Percentiles rank a stretch among this genome's conserved stretches.
Conservation (phyloP, 2,888 invertebrate genomes). For the Venustoraphidia nigricollis region DNA sequence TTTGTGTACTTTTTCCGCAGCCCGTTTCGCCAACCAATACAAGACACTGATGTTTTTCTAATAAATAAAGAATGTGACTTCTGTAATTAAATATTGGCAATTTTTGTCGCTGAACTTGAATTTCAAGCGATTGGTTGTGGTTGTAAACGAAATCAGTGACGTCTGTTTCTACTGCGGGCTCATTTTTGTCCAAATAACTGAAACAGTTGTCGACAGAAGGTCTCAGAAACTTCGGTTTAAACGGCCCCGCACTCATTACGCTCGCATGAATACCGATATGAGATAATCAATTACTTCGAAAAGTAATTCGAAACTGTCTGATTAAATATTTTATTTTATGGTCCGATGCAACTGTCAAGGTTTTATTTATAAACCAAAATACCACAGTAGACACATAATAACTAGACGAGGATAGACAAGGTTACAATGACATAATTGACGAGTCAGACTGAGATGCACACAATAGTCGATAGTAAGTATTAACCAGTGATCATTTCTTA, state of each 20-base stretch:
- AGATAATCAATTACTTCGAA: background rate
- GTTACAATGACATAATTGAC: too few relatives aligned
- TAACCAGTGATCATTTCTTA: too few relatives aligned
- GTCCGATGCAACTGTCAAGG: too few relatives aligned
- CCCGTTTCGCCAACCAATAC: constrained; percentile 90
- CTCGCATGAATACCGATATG: background rate
- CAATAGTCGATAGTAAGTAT: too few relatives aligned
- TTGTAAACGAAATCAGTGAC: constrained; percentile 60
- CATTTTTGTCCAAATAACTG: constrained; percentile 26
- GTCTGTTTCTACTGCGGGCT: constrained; percentile 17
- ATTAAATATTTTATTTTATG: too few relatives aligned
- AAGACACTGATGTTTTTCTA: constrained; percentile 81
- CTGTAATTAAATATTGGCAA: constrained; percentile 77
- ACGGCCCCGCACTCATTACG: constrained; percentile 22
- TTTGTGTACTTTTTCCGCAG: constrained; percentile 90
- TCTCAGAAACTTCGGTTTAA: constrained; percentile 26
- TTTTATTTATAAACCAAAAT: too few relatives aligned
- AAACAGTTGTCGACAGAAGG: constrained; percentile 21
- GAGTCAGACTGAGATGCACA: too few relatives aligned
- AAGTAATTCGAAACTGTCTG: background rate
- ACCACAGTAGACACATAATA: too few relatives aligned
- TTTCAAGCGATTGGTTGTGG: constrained; percentile 63
- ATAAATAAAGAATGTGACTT: constrained; percentile 74
- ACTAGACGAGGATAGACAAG: too few relatives aligned
- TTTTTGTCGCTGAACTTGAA: constrained; percentile 69